phyloP scores from a whole-genome alignment of 2,888 invertebrate genomes.

The Cephus sareptanus region DNA sequence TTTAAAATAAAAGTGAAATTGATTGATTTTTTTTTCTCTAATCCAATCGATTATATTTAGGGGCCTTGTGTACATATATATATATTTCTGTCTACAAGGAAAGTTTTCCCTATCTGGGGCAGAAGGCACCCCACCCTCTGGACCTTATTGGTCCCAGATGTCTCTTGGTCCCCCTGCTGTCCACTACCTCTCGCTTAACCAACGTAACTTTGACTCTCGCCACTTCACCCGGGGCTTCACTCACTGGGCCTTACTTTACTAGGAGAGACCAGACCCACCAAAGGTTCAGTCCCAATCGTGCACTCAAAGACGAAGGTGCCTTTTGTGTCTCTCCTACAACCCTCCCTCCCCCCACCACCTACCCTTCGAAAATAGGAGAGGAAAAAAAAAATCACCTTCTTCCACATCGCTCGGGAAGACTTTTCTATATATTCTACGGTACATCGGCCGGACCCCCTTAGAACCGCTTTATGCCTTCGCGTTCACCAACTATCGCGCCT shows the following conservation, averaged over 20 bases:
- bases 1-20: neutral
- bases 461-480: neutral
- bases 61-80: neutral
- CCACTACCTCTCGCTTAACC: constrained; percentile 7
- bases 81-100: constrained; percentile 30
- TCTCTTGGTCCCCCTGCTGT: constrained; percentile 4
- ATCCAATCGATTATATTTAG: constrained; percentile 6
- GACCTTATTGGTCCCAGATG: neutral
- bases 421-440: neutral
- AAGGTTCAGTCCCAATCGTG: constrained; percentile 61
- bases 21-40: neutral
- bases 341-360: constrained; percentile 25
- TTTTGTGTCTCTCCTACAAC: constrained; percentile 5
- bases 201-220: constrained; percentile 35
- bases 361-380: neutral
- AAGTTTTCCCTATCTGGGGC: constrained; percentile 50
- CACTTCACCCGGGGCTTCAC: constrained; percentile 8
- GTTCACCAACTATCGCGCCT: neutral
- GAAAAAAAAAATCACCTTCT: neutral
- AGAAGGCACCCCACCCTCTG: constrained; percentile 21
- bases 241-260: constrained; percentile 9
- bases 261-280: constrained; percentile 55
- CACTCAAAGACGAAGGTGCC: constrained; percentile 56
- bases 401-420: neutral
- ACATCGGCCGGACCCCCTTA: no score